These are phyloP conservation scores for Conus canariensis DNA, from an alignment of 2,888 invertebrate genomes.

Conservation along the genomic window DNA sequence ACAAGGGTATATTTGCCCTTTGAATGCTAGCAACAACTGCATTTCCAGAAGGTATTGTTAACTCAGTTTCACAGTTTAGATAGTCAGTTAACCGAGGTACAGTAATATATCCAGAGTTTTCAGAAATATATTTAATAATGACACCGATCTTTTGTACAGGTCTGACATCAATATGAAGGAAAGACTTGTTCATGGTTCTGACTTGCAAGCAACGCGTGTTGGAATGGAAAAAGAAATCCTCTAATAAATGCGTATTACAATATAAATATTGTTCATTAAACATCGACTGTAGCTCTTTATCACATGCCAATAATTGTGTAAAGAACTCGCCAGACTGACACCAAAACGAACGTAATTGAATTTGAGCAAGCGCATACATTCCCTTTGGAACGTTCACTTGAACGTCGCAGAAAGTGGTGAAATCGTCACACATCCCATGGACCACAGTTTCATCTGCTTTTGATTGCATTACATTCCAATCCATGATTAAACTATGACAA, in stretches of 20 bases:
- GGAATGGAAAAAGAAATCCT: neutral
- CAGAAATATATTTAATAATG: neutral
- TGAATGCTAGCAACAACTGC: neutral
- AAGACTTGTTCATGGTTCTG: neutral
- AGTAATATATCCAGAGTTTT: neutral
- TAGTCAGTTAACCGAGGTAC: neutral
- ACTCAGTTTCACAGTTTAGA: neutral
- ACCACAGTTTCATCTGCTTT: too few relatives aligned
- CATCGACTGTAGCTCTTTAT: neutral
- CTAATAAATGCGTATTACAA: neutral
- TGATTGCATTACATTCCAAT: neutral
- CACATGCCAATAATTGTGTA: neutral
- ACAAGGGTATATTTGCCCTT: neutral
- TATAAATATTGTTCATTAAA: fast-evolving
- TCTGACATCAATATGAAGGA: neutral
- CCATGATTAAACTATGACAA: too few relatives aligned
- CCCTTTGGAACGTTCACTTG: neutral
- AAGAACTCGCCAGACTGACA: neutral
- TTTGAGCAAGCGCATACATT: neutral
- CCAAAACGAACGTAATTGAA: neutral
- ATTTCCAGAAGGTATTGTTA: neutral
- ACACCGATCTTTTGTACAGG: neutral
- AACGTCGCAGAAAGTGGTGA: neutral
- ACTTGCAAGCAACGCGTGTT: neutral
- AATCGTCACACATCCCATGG: neutral